phyloP scores from a whole-genome alignment of 2,888 invertebrate species.

The Lycocerus yunnanus region DNA sequence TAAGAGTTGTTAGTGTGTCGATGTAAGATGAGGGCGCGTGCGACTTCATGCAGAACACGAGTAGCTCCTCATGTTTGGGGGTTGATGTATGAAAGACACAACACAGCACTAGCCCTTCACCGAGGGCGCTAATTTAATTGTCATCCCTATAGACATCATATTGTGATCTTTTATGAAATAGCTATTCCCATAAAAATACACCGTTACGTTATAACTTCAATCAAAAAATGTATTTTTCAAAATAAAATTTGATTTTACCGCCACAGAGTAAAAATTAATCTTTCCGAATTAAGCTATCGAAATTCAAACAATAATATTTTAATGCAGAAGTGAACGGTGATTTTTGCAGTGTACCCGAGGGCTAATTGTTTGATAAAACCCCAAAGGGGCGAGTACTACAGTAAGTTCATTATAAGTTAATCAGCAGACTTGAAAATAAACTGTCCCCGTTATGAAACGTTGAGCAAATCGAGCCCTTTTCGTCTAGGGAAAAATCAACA shows the following conservation, averaged over 20 bases:
- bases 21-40: slow-evolving; percentile 32
- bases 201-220: slow-evolving; percentile 13
- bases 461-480: slow-evolving; percentile 17
- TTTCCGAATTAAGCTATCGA: background rate
- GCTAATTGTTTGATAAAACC: slow-evolving; percentile 39
- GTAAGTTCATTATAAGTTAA: slow-evolving; percentile 57
- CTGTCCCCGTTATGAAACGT: slow-evolving; percentile 33
- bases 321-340: background rate
- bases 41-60: slow-evolving; percentile 31
- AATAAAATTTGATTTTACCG: background rate
- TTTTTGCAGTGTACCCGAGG: slow-evolving; percentile 27
- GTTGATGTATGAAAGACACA: slow-evolving; percentile 28
- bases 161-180: slow-evolving; percentile 32
- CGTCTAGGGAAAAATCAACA: slow-evolving; percentile 22
- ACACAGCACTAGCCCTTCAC: slow-evolving; percentile 26
- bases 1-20: slow-evolving; percentile 36
- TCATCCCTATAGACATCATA: slow-evolving; percentile 34
- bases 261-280: background rate
- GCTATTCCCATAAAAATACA: slow-evolving; percentile 30
- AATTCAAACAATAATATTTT: background rate
- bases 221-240: background rate
- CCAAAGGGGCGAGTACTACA: slow-evolving; percentile 49
- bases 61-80: slow-evolving; percentile 13
- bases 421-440: slow-evolving; percentile 52
- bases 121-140: slow-evolving; percentile 38